Conservation (phyloP, 2,797 vertebrate genomes). For the Astyanax mexicanus region DNA sequence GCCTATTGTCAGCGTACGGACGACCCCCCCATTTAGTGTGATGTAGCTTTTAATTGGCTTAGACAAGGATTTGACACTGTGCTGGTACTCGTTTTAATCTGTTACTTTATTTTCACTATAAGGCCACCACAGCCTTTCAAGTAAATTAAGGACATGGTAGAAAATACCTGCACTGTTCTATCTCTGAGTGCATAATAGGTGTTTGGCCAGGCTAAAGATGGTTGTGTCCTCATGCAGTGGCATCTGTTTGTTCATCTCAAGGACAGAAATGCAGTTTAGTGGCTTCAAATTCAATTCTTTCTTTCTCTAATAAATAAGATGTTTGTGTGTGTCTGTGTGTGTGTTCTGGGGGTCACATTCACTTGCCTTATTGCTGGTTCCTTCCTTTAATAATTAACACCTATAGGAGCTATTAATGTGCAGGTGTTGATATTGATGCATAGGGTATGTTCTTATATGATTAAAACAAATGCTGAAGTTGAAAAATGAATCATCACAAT, state of each 20-base stretch:
- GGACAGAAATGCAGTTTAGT: background rate
- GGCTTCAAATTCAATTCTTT: background rate
- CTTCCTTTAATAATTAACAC: background rate
- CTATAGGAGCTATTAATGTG: background rate
- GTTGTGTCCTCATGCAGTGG: too few species aligned
- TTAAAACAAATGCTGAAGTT: too few species aligned
- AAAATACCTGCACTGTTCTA: background rate
- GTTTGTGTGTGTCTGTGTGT: background rate
- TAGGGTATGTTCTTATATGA: background rate
- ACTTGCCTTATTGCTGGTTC: background rate
- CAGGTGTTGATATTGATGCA: background rate
- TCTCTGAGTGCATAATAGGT: background rate
- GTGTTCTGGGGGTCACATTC: background rate
- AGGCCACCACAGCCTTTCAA: slow-evolving; percentile 8
- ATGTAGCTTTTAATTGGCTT: slow-evolving; percentile 46
- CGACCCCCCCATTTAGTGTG: slow-evolving; percentile 13
- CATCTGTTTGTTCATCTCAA: background rate
- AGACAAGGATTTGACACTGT: slow-evolving; percentile 31
- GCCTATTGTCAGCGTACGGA: slow-evolving; percentile 31
- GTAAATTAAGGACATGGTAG: background rate
- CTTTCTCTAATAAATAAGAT: too few species aligned
- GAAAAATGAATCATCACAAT: too few species aligned
- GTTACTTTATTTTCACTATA: slow-evolving; percentile 8
- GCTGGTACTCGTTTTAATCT: slow-evolving; percentile 36
- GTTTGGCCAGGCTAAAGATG: too few species aligned